These are phyloP conservation scores for Mobula hypostoma DNA, from an alignment of 2,113 vertebrate species.

Conservation along the genomic window DNA sequence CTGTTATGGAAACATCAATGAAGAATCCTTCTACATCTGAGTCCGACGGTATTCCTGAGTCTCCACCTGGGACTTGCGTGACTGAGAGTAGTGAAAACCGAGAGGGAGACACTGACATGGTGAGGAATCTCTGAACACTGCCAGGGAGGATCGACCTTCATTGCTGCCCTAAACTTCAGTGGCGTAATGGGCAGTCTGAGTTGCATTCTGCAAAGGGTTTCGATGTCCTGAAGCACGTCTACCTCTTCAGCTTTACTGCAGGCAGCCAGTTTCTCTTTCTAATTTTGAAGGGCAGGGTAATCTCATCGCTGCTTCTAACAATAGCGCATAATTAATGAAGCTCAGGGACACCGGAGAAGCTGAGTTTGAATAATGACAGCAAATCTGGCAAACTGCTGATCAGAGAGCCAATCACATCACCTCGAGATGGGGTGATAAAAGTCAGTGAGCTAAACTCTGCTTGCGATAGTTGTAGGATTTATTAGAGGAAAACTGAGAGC, in stretches of 20 bases:
- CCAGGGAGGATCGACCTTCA: too few relatives aligned
- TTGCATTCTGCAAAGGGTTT: neutral
- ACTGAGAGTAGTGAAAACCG: too few relatives aligned
- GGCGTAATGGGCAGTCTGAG: too few relatives aligned
- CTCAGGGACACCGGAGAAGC: too few relatives aligned
- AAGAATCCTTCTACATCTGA: too few relatives aligned
- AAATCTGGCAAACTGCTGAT: neutral
- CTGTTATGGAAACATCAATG: too few relatives aligned
- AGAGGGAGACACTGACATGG: too few relatives aligned
- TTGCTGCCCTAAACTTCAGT: too few relatives aligned
- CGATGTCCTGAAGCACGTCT: neutral
- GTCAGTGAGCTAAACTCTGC: neutral
- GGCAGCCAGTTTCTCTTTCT: neutral
- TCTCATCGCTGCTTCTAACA: neutral
- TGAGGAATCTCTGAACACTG: too few relatives aligned
- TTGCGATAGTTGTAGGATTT: neutral
- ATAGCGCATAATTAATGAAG: neutral
- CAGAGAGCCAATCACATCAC: neutral
- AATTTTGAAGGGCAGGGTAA: neutral
- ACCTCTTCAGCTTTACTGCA: neutral
- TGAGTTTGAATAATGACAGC: neutral
- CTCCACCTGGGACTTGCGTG: too few relatives aligned
- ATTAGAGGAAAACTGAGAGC: neutral
- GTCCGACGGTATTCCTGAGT: too few relatives aligned
- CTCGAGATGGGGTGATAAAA: neutral